Evolutionary conservation across 1,140 invertebrate species (phyloP).

Genomic region (Drosophila orosa): DNA sequence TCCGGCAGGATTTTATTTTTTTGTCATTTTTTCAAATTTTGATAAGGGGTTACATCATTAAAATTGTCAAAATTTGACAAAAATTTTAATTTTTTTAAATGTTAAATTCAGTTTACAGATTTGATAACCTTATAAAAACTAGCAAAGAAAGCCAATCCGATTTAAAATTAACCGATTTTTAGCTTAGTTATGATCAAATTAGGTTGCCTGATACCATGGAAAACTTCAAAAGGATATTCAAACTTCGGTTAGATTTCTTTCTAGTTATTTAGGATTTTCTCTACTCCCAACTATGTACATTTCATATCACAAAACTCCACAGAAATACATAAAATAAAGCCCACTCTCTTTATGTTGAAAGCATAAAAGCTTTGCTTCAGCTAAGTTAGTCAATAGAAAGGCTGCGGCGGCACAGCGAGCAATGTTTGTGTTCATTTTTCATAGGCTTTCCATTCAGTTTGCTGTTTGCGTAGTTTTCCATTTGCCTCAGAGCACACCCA

Average conservation of each 20-base stretch:
- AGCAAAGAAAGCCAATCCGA: background rate
- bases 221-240: background rate
- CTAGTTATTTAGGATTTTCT: background rate
- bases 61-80: too few species aligned
- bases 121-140: background rate
- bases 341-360: background rate
- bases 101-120: background rate
- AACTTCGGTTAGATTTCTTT: background rate
- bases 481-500: constrained; percentile 17
- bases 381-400: constrained; percentile 32
- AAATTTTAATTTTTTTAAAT: too few species aligned
- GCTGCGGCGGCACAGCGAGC: constrained; percentile 3
- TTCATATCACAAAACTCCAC: constrained; percentile 10
- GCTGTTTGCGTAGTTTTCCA: constrained; percentile 41
- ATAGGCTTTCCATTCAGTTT: constrained; percentile 35
- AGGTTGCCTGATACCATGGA: too few species aligned
- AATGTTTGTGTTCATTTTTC: constrained; percentile 40
- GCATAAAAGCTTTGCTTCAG: constrained; percentile 47
- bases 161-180: background rate
- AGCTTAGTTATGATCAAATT: background rate
- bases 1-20: background rate
- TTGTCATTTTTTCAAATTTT: too few species aligned
- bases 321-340: background rate
- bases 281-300: background rate
- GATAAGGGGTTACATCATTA: too few species aligned